Evolutionary conservation across 2,888 invertebrate species (phyloP).

Genomic region (Silvanus unidentatus): DNA sequence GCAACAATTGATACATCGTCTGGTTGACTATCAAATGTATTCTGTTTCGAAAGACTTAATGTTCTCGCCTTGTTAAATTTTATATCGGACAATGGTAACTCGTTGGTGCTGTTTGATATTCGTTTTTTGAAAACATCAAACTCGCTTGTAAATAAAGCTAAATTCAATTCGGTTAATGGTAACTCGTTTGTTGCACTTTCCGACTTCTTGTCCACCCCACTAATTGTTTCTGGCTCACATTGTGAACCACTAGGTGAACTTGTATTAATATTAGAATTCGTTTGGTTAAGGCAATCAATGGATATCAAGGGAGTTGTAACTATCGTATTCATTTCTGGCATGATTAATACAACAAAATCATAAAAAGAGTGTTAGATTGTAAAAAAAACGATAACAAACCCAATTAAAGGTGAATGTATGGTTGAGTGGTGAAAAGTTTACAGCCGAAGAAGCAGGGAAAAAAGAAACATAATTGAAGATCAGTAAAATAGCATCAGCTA

Average conservation of each 20-base stretch:
- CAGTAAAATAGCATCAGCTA: conserved; percentile 22
- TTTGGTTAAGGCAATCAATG: background rate
- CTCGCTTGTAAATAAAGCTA: conserved; percentile 40
- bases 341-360: too few species aligned
- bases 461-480: conserved; percentile 33
- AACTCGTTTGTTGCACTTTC: conserved; percentile 65
- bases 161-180: conserved; percentile 53
- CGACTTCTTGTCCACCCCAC: conserved; percentile 15
- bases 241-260: conserved; percentile 42
- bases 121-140: conserved; percentile 22
- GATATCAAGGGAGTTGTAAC: background rate
- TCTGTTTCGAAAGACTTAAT: conserved; percentile 24
- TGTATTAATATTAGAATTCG: conserved; percentile 25
- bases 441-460: conserved; percentile 26
- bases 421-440: too few species aligned
- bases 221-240: conserved; percentile 29
- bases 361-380: too few species aligned
- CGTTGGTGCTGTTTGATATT: conserved; percentile 38
- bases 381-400: too few species aligned
- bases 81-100: conserved; percentile 38
- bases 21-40: conserved; percentile 29
- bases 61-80: conserved; percentile 30
- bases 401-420: too few species aligned
- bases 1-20: conserved; percentile 35
- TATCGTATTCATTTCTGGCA: too few species aligned